Percentiles rank a stretch among this genome's conserved stretches.
Conservation (phyloP, 37 sponge, comb jelly and placozoan genomes). For the Aplysina aerophoba region DNA sequence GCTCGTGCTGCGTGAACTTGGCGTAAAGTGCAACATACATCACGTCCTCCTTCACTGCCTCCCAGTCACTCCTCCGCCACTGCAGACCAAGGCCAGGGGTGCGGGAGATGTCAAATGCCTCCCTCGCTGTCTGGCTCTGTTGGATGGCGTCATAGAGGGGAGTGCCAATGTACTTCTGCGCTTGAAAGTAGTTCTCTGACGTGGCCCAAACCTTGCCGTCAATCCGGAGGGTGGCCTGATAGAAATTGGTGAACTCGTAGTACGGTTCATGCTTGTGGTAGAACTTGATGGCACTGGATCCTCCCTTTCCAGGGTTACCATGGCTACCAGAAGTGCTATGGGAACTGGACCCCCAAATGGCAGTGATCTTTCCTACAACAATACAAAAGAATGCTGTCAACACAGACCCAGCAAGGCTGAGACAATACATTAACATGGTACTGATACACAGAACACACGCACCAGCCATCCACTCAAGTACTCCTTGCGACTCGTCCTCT, state of each 20-base stretch:
- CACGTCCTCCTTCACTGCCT: slow-evolving; percentile 51
- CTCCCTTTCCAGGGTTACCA: too few species aligned
- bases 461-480: too few species aligned
- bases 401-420: too few species aligned
- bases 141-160: slow-evolving; percentile 46
- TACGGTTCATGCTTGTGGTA: slow-evolving; percentile 64
- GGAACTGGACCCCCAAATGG: too few species aligned
- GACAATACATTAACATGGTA: too few species aligned
- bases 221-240: slow-evolving; percentile 5
- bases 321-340: too few species aligned
- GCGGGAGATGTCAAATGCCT: slow-evolving; percentile 63
- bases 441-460: too few species aligned
- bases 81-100: slow-evolving; percentile 26
- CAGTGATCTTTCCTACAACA: too few species aligned
- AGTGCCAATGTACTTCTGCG: slow-evolving; percentile 75
- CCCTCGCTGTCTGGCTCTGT: slow-evolving; percentile 22
- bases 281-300: slow-evolving; percentile 49
- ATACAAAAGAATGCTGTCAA: too few species aligned
- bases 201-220: slow-evolving; percentile 57
- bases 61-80: slow-evolving; percentile 71
- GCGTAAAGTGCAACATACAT: slow-evolving; percentile 63
- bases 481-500: too few species aligned
- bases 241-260: slow-evolving; percentile 81
- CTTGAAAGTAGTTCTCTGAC: slow-evolving; percentile 77
- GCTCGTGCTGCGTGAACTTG: slow-evolving; percentile 63